Evolutionary conservation across 2,113 vertebrate genomes (phyloP).

Genomic region (Pan troglodytes): NHGRI_mPanTro3-v2.1_pri NC_072420.2:29192001-29192500

Average conservation of each 20-base stretch:
- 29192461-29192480: background rate
- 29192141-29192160: background rate
- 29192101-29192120: slow-evolving; percentile 14
- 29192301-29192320: background rate
- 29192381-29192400: background rate
- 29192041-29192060: background rate
- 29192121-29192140: slow-evolving; percentile 15
- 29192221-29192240: background rate
- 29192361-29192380: background rate
- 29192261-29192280: background rate
- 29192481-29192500: background rate
- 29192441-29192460: background rate
- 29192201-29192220: background rate
- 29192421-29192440: background rate
- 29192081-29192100: background rate
- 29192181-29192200: background rate
- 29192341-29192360: background rate
- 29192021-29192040: background rate
- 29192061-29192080: background rate
- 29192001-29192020: background rate
- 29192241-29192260: background rate
- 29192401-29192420: background rate
- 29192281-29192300: background rate
- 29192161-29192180: background rate
- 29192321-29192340: background rate